Percentiles rank a stretch among this genome's conserved stretches.
Evolutionary conservation across 37 sponge, comb jelly and placozoan genomes (phyloP).

Genomic region (Chondrilla cf. caribensis): DNA sequence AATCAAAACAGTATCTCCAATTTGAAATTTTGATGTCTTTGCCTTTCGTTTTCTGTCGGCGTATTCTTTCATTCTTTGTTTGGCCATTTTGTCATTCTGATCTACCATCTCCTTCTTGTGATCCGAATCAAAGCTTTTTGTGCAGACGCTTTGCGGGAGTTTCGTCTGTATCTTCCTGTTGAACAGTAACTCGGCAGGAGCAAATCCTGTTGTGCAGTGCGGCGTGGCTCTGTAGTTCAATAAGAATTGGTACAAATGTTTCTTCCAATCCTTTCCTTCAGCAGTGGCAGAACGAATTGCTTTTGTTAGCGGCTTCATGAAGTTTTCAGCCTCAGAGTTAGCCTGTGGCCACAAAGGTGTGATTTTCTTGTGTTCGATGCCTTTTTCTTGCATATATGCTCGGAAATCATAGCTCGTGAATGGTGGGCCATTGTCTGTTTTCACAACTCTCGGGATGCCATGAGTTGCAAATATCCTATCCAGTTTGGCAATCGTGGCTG

Average conservation of each 20-base stretch:
- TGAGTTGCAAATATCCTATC: constrained; percentile 43
- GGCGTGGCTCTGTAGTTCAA: constrained; percentile 44
- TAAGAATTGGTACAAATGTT: constrained; percentile 27
- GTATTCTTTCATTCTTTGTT: constrained; percentile 25
- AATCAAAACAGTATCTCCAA: constrained; percentile 36
- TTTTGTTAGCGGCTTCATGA: constrained; percentile 47
- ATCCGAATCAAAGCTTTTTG: not conserved
- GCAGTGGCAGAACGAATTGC: constrained; percentile 27
- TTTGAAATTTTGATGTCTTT: not conserved
- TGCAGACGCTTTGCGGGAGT: constrained; percentile 5
- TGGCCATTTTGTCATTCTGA: constrained; percentile 27
- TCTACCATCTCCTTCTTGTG: too few species aligned
- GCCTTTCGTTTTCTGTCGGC: not conserved
- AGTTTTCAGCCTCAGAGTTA: too few species aligned
- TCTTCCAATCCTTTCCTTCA: constrained; percentile 44
- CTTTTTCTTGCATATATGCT: constrained; percentile 24
- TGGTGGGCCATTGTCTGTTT: constrained; percentile 45
- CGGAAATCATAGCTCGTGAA: constrained; percentile 26
- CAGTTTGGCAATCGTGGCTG: constrained; percentile 36
- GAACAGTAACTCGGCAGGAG: constrained; percentile 31
- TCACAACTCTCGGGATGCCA: constrained; percentile 29
- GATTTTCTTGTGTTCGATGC: constrained; percentile 28
- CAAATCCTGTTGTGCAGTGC: constrained; percentile 26
- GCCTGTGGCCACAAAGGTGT: constrained; percentile 41
- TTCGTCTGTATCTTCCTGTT: constrained; percentile 25